These are phyloP conservation scores for Percopsis omiscomaycus DNA, from an alignment of 2,797 vertebrate genomes.

Conservation along the genomic window DNA sequence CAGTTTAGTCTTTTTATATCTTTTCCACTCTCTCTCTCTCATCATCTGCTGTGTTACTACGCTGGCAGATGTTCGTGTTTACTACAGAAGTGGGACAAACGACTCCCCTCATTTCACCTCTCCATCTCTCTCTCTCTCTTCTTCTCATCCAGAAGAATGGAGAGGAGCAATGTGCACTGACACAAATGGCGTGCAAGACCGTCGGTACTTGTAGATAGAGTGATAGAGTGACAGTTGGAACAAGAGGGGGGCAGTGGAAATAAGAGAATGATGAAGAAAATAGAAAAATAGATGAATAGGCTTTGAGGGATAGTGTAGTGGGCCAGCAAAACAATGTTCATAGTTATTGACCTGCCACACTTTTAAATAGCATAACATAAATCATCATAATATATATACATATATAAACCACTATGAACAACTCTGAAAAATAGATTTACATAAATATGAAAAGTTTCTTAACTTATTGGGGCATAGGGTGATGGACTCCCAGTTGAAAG, in stretches of 20 bases:
- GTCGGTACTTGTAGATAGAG: not conserved
- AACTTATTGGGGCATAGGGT: too few species aligned
- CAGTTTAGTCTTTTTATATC: too few species aligned
- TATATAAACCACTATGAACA: too few species aligned
- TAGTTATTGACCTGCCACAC: too few species aligned
- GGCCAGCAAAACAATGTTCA: too few species aligned
- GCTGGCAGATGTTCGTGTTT: not conserved
- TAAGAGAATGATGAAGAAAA: not conserved
- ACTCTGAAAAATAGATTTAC: too few species aligned
- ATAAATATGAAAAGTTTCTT: too few species aligned
- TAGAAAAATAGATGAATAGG: too few species aligned
- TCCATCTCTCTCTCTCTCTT: not conserved
- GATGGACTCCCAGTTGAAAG: too few species aligned
- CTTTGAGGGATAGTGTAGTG: too few species aligned
- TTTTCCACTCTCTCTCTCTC: not conserved
- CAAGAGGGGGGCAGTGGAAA: not conserved
- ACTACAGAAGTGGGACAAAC: not conserved
- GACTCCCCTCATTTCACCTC: not conserved
- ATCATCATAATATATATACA: too few species aligned
- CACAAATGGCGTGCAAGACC: conserved; percentile 22
- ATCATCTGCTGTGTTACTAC: not conserved
- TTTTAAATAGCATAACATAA: too few species aligned
- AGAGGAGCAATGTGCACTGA: conserved; percentile 13
- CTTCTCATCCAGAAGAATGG: not conserved
- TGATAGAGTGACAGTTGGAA: not conserved